Percentiles rank a stretch among this genome's conserved stretches.
These are phyloP conservation scores for Mercenaria mercenaria DNA, from an alignment of 1,140 invertebrate genomes.

Conservation along the genomic window DNA sequence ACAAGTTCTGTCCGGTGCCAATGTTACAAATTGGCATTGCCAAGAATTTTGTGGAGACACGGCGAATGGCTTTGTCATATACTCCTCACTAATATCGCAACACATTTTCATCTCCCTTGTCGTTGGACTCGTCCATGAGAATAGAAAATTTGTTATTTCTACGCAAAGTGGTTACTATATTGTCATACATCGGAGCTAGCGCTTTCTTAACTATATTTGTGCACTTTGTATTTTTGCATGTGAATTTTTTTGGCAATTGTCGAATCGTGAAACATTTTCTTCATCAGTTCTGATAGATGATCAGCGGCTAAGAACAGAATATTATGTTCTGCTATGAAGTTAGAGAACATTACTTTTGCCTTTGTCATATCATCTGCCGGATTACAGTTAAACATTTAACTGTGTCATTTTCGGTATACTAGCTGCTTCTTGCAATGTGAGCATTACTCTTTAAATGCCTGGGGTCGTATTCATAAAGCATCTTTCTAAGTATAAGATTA, in stretches of 20 bases:
- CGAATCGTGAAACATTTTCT: conserved; percentile 51
- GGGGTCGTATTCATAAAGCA: not conserved
- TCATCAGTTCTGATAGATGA: conserved; percentile 50
- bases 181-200: no score
- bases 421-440: no score
- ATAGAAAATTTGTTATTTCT: conserved; percentile 4
- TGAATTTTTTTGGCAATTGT: conserved; percentile 7
- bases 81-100: not conserved
- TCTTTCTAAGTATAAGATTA: not conserved
- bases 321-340: conserved; percentile 32
- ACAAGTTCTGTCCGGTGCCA: conserved; percentile 6
- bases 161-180: not conserved
- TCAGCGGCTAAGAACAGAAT: conserved; percentile 43
- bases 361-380: not conserved
- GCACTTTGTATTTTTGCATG: no score
- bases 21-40: conserved; percentile 36
- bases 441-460: not conserved
- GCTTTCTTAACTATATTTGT: no score
- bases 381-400: no score
- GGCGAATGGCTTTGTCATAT: not conserved
- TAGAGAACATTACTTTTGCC: conserved; percentile 50
- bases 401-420: no score
- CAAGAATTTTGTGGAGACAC: not conserved
- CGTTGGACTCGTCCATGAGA: conserved; percentile 33
- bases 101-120: conserved; percentile 19